Conservation (phyloP, 2,113 vertebrate genomes). For the Eurypyga helias region DNA sequence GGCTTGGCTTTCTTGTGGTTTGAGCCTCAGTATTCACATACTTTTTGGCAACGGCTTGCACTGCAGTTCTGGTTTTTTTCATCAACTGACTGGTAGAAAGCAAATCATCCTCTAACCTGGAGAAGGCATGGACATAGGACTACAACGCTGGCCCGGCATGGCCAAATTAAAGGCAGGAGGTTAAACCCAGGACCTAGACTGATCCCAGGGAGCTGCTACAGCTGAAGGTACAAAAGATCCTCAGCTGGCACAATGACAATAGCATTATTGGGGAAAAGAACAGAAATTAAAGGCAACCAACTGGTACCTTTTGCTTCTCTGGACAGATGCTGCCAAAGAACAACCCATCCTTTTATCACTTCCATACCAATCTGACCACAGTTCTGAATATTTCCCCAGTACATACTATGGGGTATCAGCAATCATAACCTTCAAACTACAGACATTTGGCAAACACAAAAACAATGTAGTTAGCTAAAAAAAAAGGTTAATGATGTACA, state of each 20-base stretch:
- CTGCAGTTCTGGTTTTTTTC: neutral
- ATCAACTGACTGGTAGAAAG: neutral
- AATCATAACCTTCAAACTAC: neutral
- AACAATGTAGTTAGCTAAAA: neutral
- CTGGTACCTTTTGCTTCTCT: neutral
- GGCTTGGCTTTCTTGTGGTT: neutral
- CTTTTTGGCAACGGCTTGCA: neutral
- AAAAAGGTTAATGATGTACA: neutral
- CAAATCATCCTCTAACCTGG: neutral
- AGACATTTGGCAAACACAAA: neutral
- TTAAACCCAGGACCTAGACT: neutral
- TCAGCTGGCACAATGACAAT: neutral
- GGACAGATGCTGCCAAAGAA: neutral
- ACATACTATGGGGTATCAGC: rapidly evolving
- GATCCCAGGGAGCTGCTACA: neutral
- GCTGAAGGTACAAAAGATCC: neutral
- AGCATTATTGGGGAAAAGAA: neutral
- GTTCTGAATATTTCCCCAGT: neutral
- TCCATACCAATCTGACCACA: neutral
- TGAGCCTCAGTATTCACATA: neutral
- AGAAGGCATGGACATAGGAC: neutral
- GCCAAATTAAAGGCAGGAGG: neutral
- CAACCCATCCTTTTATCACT: neutral
- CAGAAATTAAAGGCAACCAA: neutral
- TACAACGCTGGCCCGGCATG: rapidly evolving